Percentiles rank a stretch among this genome's conserved stretches.
Evolutionary conservation across 2,888 invertebrate genomes (phyloP).

Genomic region (Drosophila ochracea): DNA sequence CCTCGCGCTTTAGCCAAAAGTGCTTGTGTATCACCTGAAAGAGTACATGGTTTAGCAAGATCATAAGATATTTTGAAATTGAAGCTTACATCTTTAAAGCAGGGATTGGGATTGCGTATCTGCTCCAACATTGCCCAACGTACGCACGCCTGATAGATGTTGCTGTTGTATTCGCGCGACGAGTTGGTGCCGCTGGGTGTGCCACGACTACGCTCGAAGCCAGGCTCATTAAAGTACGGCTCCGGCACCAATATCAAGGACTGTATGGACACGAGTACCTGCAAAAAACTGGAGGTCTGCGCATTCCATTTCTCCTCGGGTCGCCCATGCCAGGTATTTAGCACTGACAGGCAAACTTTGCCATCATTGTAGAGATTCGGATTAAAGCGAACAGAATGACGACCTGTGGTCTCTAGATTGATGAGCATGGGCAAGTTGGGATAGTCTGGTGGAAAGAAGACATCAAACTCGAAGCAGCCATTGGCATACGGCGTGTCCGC

Average conservation of each 20-base stretch:
- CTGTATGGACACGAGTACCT: slow-evolving; percentile 96
- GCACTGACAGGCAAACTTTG: slow-evolving; percentile 96
- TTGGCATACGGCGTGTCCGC: slow-evolving; percentile 96
- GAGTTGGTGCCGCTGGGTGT: slow-evolving; percentile 95
- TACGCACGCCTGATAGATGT: slow-evolving; percentile 97
- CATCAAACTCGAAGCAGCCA: slow-evolving; percentile 96
- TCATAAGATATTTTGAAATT: not conserved
- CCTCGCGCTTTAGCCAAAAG: slow-evolving; percentile 97
- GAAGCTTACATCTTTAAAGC: slow-evolving; percentile 92
- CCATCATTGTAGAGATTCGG: slow-evolving; percentile 98
- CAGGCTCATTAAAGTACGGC: slow-evolving; percentile 98
- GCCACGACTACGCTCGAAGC: slow-evolving; percentile 95
- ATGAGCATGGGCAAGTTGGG: slow-evolving; percentile 95
- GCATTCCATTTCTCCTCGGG: slow-evolving; percentile 99
- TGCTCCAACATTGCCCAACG: slow-evolving; percentile 99
- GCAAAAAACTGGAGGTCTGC: slow-evolving; percentile 96
- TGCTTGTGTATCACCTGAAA: slow-evolving; percentile 94
- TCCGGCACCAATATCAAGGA: slow-evolving; percentile 96
- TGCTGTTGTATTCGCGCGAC: slow-evolving; percentile 97
- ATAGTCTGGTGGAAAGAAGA: slow-evolving; percentile 94
- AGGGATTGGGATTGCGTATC: slow-evolving; percentile 94
- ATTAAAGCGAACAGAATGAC: slow-evolving; percentile 95
- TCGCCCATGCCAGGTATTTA: slow-evolving; percentile 98
- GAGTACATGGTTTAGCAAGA: not conserved
- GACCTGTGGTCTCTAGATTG: slow-evolving; percentile 95